Evolutionary conservation across 2,888 invertebrate species (phyloP), one percentile per base, ranked within the genome.

Genomic region (Drosophila antonietae): DNA sequence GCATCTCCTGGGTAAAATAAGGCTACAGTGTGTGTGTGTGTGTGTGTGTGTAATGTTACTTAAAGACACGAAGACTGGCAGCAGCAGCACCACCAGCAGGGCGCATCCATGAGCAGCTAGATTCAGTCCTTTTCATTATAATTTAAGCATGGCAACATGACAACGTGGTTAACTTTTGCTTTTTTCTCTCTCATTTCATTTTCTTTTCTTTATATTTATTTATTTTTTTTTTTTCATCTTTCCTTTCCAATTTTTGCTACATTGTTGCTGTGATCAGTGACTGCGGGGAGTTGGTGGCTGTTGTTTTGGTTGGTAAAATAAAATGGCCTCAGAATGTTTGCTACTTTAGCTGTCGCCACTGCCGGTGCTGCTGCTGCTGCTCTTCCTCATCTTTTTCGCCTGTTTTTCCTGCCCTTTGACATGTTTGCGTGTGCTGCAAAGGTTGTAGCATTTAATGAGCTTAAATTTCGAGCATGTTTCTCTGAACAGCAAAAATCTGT

Each of bases 111-210:
- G 53, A 73, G 69, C 80, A 75, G 69, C 80, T 75, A 81, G 80
- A 3, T 15, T 46, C 23, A 80, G 83, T 83, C 83, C 85, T 87
- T 89, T 90, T 90, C 89, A 89, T 89, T 89, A 89, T 89, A 90
- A 90, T 89, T 90, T 89, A 90, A 89, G 89, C 88, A 87, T 79
- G 80, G 82, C 81, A 87, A 87, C 83, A 89, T 89, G 89, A 89
- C 89, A 89, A 83, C 88, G 85, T 83, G 88, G 90, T 89, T 89
- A 87, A 89, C 89, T 88, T 89, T 85, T 82, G 70, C 78, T 86
- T 84, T 82, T 73, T 71, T 56, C 51, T 28, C 52, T 28, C 55
- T 39, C 52, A 20, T 20, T 37, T 52, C 35, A 18, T 37, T 37
- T 52, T 41, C 14, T 23, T 3, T 23, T 23, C 23, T 4, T 20